Conservation (phyloP, 2,888 invertebrate genomes). For the Yponomeuta sedellus region DNA sequence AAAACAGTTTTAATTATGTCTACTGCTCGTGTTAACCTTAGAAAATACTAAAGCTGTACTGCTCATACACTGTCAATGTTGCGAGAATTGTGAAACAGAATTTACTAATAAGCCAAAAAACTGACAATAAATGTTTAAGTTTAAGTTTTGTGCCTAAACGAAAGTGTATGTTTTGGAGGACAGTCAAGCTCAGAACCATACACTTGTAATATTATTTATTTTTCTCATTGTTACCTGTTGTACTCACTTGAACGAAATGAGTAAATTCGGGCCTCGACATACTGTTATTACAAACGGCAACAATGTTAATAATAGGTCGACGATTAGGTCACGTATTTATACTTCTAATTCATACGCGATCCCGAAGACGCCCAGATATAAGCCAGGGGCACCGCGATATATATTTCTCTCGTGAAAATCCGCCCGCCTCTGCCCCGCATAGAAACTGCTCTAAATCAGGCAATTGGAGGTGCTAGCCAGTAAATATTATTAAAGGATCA, state of each 20-base stretch:
- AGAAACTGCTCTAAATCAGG: constrained; percentile 72
- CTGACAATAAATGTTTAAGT: no score
- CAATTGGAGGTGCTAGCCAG: constrained; percentile 70
- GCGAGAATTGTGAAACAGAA: neutral
- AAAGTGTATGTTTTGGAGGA: no score
- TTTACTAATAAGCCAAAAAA: no score
- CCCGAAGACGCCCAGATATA: constrained; percentile 27
- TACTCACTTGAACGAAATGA: no score
- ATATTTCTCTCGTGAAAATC: constrained; percentile 72
- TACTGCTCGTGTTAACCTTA: no score
- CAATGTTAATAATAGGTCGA: constrained; percentile 14
- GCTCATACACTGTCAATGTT: neutral
- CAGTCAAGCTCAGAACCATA: no score
- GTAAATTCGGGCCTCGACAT: neutral
- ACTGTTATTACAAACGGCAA: neutral
- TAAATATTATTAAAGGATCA: constrained; percentile 68
- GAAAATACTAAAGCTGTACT: no score
- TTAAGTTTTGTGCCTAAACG: no score
- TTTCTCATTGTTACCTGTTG: no score
- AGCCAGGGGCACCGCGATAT: constrained; percentile 56
- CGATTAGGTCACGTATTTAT: constrained; percentile 56
- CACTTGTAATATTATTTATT: no score
- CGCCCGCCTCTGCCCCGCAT: constrained; percentile 56
- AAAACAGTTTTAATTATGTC: no score
- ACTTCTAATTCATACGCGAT: constrained; percentile 59